Base-by-base conservation (phyloP, 1,140 invertebrate species). In the Leguminivora glycinivorella region DNA sequence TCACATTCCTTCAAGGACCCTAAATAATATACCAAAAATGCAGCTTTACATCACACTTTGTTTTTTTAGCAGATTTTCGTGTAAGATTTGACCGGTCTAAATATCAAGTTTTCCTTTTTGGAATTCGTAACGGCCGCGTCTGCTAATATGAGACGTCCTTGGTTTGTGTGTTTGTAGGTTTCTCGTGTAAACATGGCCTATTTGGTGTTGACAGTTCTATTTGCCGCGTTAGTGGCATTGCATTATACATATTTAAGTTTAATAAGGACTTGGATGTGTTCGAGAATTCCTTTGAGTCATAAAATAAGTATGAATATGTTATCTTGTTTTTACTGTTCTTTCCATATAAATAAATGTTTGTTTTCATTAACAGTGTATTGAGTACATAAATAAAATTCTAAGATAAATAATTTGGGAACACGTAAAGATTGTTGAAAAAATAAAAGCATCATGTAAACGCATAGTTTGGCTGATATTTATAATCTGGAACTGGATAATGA, bases 111-210 rank as follows among this genome's bases (percentile, higher is more conserved):
- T 63, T 63, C 58, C 26, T 63, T 63, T 63, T 63, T 29, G 58
- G 58, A 52, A 63, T 63, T 63, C 17, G 14, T 63, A 63, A 63
- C 58, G 14, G 58, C 29, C 22, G 22, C 25, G 19, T 63, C 29
- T 63, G 29, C 25, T 29, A 29, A 14, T 63, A 17, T 29, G 58
- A 63, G 58, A 17, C n/a, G 58, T 5, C 58, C 58, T 63, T 63
- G 58, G 19, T 63, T 63, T n/a, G 26, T 63, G 58, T 22, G 58
- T 63, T 63, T 63, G 58, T 63, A 34, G 58, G 58, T 29, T 63
- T 63, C 29, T 63, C 25, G 25, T 17, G 29, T 63, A 63, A 63
- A 63, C 58, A 63, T 29, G 58, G 26, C 58, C 58, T 63, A 63
- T 31, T 63, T 63, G 19, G 25, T 63, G 58, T 63, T 63, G 58